These are phyloP conservation scores for Charaxes varanes DNA, from an alignment of 1,140 invertebrate genomes.

Conservation along the genomic window DNA sequence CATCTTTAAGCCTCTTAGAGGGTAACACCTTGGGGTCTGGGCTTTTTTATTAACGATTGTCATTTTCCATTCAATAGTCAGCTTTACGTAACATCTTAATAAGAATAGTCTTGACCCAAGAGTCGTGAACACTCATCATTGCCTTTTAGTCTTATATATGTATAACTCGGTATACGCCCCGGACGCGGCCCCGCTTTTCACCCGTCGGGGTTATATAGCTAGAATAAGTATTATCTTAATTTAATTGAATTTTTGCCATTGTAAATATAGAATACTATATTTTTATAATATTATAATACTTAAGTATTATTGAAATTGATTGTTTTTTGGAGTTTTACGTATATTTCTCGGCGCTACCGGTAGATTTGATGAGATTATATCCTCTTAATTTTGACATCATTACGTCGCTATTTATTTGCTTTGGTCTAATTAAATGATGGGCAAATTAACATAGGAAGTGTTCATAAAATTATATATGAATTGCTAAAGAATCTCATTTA, in stretches of 20 bases:
- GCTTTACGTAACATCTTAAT: conserved; percentile 17
- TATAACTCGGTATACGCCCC: conserved; percentile 20
- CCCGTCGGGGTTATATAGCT: conserved; percentile 30
- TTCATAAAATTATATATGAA: conserved; percentile 19
- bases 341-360: conserved; percentile 54
- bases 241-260: conserved; percentile 47
- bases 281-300: conserved; percentile 65
- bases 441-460: conserved; percentile 17
- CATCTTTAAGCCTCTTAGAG: conserved; percentile 4
- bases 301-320: conserved; percentile 49
- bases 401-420: conserved; percentile 12
- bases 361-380: conserved; percentile 29
- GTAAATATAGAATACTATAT: conserved; percentile 69
- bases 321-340: conserved; percentile 37
- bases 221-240: conserved; percentile 32
- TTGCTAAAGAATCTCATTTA: conserved; percentile 42
- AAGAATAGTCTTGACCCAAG: conserved; percentile 22
- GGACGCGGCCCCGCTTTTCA: conserved; percentile 37
- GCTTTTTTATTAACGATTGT: conserved; percentile 23
- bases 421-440: conserved; percentile 23
- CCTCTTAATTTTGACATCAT: not conserved
- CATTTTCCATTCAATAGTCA: not conserved
- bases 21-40: conserved; percentile 18
- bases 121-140: conserved; percentile 20
- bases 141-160: conserved; percentile 24